Evolutionary conservation across 2,113 vertebrate genomes (phyloP).

Genomic region (Vanacampus margaritifer): DNA sequence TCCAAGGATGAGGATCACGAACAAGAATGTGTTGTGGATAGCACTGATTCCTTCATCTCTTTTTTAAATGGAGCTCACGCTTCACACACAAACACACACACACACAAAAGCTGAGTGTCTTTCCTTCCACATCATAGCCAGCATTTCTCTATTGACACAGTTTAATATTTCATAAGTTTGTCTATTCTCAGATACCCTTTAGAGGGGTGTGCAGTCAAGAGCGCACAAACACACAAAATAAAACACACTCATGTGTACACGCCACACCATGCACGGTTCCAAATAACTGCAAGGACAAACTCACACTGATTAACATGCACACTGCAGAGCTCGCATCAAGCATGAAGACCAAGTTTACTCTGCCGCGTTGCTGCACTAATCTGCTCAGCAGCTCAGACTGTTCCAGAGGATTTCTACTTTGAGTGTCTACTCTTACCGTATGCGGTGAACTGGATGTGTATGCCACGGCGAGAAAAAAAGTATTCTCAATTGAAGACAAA

Average conservation of each 20-base stretch:
- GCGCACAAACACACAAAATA: neutral
- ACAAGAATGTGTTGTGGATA: neutral
- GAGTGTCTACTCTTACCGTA: neutral
- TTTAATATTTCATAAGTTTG: conserved; percentile 55
- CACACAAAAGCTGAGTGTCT: conserved; percentile 14
- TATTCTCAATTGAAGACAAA: neutral
- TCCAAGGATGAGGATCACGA: neutral
- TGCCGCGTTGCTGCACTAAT: conserved; percentile 32
- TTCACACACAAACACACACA: neutral
- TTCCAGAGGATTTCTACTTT: conserved; percentile 10
- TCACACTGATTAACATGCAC: conserved; percentile 29
- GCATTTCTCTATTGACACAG: conserved; percentile 37
- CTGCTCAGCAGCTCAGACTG: conserved; percentile 20
- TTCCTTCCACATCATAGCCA: conserved; percentile 21
- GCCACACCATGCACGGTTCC: neutral
- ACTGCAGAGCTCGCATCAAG: conserved; percentile 11
- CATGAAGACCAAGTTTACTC: conserved; percentile 13
- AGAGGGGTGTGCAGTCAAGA: conserved; percentile 1
- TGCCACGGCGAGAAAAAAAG: too few relatives aligned
- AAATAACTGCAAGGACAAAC: conserved; percentile 1
- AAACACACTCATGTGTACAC: neutral
- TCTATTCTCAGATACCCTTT: conserved; percentile 33
- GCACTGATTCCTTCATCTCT: neutral
- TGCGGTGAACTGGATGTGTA: neutral
- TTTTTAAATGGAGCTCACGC: neutral